Evolutionary conservation across 2,888 invertebrate genomes (phyloP), one percentile per base, ranked within the genome.

Genomic region (Chrysomela aeneicollis): DNA sequence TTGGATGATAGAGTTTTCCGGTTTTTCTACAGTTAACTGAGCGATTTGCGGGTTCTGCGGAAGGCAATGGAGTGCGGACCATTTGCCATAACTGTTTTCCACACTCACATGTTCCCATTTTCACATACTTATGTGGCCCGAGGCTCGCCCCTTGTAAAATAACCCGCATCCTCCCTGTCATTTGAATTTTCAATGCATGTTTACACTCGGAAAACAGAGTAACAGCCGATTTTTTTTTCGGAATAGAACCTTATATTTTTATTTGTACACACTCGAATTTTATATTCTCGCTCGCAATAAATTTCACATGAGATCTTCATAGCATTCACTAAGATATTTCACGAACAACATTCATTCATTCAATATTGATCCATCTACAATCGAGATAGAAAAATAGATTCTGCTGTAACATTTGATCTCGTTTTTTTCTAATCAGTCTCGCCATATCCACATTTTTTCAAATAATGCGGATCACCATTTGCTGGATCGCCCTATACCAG

Each of bases 21-120:
- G 66, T 71, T 69, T 68, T 59, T 57, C 52, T 67, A 70, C 74
- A 71, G 70, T 76, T 74, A 74, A 75, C 64, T 73, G 73, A 73
- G 78, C 78, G 79, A 77, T 79, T 79, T 75, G 70, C 71, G 73
- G 74, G 74, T 74, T 75, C 73, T 73, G 77, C 72, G 74, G 75
- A 76, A 79, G 76, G 80, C 81, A 81, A 81, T 81, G 81, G 79
- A 77, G 79, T 78, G 81, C 79, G 80, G 80, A 70, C 81, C 81
- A 82, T 82, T 81, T 79, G 77, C 76, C 74, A 79, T 80, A 79
- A 81, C 78, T 76, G 77, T 79, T 79, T 75, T 76, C 78, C 78
- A 80, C 81, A 79, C 79, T 78, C 80, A 78, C 78, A 79, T 76
- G 73, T 77, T 77, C 74, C 73, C 77, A 78, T 79, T 77, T 80